phyloP scores from a whole-genome alignment of 2,113 vertebrate species.

The Pteruthius melanotis region DNA sequence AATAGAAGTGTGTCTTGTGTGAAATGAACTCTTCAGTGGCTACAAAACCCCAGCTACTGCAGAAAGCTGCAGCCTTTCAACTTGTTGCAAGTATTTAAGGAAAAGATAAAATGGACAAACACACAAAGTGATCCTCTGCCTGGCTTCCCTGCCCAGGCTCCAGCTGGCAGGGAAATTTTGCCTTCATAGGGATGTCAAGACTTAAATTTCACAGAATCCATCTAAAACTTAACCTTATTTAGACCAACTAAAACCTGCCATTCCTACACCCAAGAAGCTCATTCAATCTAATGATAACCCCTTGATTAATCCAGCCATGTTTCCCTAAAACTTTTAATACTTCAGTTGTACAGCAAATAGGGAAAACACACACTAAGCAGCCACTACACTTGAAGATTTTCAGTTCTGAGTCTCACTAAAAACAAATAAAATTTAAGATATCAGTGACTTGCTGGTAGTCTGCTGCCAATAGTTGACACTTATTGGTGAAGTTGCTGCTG shows the following conservation, averaged over 20 bases:
- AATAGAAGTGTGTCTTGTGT: fast-evolving
- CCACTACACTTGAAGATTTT: not conserved
- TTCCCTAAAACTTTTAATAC: not conserved
- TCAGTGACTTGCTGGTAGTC: not conserved
- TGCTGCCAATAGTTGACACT: not conserved
- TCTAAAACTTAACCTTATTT: not conserved
- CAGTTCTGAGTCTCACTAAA: not conserved
- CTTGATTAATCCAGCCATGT: not conserved
- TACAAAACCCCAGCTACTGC: not conserved
- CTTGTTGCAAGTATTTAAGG: not conserved
- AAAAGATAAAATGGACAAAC: not conserved
- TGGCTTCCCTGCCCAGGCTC: not conserved
- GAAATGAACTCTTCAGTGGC: not conserved
- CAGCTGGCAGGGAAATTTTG: not conserved
- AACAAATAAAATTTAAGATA: not conserved
- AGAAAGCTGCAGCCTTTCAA: not conserved
- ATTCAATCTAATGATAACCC: not conserved
- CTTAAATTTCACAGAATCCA: not conserved
- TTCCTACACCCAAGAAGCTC: not conserved
- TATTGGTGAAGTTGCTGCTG: not conserved
- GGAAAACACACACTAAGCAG: not conserved
- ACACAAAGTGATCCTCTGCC: not conserved
- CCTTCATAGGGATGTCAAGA: not conserved
- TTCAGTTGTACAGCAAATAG: not conserved
- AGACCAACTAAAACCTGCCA: not conserved